A percentile compares a stretch with the other conserved stretches of the same genome.
These are phyloP conservation scores for Zhengitettix transpicula DNA, from an alignment of 2,888 invertebrate genomes.

Conservation along the genomic window DNA sequence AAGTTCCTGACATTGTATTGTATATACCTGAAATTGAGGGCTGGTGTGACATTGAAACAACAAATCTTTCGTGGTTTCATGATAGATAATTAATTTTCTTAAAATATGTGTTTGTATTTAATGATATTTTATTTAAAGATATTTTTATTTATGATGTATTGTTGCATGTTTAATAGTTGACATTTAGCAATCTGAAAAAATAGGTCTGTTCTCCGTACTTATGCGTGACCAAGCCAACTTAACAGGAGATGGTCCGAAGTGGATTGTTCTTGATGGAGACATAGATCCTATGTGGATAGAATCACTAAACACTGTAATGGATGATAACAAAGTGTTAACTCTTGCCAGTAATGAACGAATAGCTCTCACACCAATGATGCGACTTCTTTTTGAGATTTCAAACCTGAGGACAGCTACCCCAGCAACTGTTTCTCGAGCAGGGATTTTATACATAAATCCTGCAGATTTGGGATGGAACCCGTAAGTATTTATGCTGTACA, in stretches of 20 bases:
- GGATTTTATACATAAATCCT: conserved; percentile 86
- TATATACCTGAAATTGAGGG: no score
- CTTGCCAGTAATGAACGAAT: conserved; percentile 90
- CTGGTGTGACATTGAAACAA: no score
- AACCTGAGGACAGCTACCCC: conserved; percentile 83
- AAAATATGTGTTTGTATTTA: no score
- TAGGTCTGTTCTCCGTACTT: conserved; percentile 78
- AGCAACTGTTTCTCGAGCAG: conserved; percentile 87
- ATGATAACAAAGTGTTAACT: conserved; percentile 89
- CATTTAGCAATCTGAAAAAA: conserved; percentile 15
- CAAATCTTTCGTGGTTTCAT: no score
- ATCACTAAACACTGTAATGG: conserved; percentile 91
- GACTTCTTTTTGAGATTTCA: conserved; percentile 85
- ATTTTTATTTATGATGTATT: no score
- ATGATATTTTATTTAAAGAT: no score
- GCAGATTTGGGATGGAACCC: conserved; percentile 92
- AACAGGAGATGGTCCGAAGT: conserved; percentile 70
- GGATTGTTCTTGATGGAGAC: conserved; percentile 91
- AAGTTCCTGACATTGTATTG: no score
- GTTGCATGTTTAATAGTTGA: no score
- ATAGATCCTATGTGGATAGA: conserved; percentile 99
- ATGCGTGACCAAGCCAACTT: conserved; percentile 90
- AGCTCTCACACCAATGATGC: conserved; percentile 73
- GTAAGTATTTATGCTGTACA: conserved; percentile 34
- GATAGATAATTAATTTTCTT: no score